Conservation (phyloP, 2,888 invertebrate species). For the Dysmachus trigonus region DNA sequence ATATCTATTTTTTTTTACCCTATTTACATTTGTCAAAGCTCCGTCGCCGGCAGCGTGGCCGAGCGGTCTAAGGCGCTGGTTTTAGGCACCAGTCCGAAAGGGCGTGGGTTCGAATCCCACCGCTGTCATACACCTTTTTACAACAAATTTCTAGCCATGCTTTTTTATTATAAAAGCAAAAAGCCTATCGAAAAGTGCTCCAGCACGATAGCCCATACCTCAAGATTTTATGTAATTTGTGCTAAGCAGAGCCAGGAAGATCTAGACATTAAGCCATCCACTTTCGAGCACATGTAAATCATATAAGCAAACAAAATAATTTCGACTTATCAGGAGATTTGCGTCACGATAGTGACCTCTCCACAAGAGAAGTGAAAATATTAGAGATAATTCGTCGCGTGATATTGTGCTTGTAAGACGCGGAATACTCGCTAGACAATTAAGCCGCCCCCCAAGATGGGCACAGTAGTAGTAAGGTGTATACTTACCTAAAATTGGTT, state of each 20-base stretch:
- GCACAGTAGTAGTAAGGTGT: neutral
- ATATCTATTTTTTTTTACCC: neutral
- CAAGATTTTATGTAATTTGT: neutral
- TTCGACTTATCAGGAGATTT: neutral
- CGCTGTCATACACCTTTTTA: constrained; percentile 57
- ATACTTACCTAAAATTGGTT: constrained; percentile 83
- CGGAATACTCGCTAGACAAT: neutral
- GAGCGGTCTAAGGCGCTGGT: constrained; percentile 66
- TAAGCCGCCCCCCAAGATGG: neutral
- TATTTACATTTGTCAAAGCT: neutral
- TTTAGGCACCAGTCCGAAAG: constrained; percentile 67
- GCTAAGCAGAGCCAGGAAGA: neutral
- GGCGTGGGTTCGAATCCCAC: constrained; percentile 67
- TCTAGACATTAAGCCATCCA: neutral
- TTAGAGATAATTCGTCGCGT: neutral
- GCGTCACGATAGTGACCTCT: neutral
- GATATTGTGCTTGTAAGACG: neutral
- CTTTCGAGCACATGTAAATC: neutral
- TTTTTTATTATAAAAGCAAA: neutral
- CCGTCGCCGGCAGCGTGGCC: constrained; percentile 63
- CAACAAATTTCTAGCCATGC: neutral
- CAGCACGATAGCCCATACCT: neutral
- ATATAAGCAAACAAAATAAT: neutral
- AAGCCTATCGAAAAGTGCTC: neutral
- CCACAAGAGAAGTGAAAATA: neutral